These are phyloP conservation scores for Gymnoscopelus braueri DNA, from an alignment of 2,797 vertebrate genomes.

Conservation along the genomic window DNA sequence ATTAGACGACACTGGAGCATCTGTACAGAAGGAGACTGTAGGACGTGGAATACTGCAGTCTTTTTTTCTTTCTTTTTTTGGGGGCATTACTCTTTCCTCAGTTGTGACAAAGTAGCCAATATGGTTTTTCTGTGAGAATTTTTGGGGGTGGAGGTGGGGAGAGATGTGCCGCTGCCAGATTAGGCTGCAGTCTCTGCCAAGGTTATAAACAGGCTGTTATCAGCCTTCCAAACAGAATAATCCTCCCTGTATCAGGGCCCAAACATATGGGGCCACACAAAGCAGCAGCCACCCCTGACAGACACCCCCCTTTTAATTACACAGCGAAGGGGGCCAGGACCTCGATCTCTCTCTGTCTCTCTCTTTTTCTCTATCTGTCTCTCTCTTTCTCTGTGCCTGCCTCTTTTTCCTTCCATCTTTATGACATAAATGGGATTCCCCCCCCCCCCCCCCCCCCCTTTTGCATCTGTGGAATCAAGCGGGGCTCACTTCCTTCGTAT, in stretches of 20 bases:
- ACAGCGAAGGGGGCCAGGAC: slow-evolving; percentile 84
- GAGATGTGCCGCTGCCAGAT: slow-evolving; percentile 97
- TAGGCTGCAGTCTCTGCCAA: slow-evolving; percentile 95
- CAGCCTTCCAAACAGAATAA: slow-evolving; percentile 97
- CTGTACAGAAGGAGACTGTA: slow-evolving; percentile 34
- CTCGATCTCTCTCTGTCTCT: slow-evolving; percentile 41
- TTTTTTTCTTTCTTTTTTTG: slow-evolving; percentile 41
- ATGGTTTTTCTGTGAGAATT: slow-evolving; percentile 66
- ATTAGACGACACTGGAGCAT: slow-evolving; percentile 14
- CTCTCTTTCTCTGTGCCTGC: background rate
- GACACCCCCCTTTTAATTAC: slow-evolving; percentile 98
- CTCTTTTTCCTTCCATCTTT: slow-evolving; percentile 4
- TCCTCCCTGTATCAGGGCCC: slow-evolving; percentile 97
- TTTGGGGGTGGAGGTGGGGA: slow-evolving; percentile 82
- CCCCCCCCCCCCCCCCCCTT: slow-evolving; percentile 35
- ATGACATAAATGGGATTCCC: too few relatives aligned
- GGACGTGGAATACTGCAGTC: slow-evolving; percentile 24
- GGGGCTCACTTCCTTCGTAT: slow-evolving; percentile 6
- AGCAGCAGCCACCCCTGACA: slow-evolving; percentile 92
- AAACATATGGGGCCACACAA: slow-evolving; percentile 99
- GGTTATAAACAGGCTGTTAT: slow-evolving; percentile 99
- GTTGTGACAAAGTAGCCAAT: slow-evolving; percentile 61
- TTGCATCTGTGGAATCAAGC: slow-evolving; percentile 7
- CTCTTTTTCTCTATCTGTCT: slow-evolving; percentile 40
- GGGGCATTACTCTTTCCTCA: slow-evolving; percentile 50